These are phyloP conservation scores for Eristalis pertinax DNA, from an alignment of 2,888 invertebrate genomes.

Conservation along the genomic window DNA sequence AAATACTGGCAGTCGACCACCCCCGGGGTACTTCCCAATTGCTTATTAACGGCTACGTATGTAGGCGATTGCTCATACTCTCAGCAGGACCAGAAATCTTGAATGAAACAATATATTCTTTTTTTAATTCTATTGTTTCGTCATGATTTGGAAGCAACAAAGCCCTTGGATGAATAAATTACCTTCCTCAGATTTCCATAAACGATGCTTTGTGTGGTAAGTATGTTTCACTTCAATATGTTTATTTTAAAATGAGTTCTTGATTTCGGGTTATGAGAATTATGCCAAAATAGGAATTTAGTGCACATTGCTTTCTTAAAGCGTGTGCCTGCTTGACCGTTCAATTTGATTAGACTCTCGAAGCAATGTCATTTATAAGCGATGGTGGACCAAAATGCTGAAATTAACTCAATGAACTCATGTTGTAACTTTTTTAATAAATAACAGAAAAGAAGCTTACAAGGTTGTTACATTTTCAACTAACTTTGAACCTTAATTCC, in stretches of 20 bases:
- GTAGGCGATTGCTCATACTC: conserved; percentile 18
- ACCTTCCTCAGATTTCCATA: conserved; percentile 40
- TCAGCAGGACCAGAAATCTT: conserved; percentile 12
- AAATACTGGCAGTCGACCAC: not conserved
- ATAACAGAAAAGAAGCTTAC: too few relatives aligned
- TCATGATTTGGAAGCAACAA: conserved; percentile 38
- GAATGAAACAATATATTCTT: conserved; percentile 29
- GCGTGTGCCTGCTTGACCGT: too few relatives aligned
- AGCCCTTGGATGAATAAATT: conserved; percentile 41
- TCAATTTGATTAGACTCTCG: too few relatives aligned
- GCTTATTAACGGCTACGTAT: conserved; percentile 37
- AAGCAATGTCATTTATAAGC: too few relatives aligned
- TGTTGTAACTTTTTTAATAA: too few relatives aligned
- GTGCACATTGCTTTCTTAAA: too few relatives aligned
- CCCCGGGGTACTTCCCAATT: conserved; percentile 13
- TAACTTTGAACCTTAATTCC: too few relatives aligned
- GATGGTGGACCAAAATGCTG: too few relatives aligned
- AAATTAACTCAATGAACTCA: too few relatives aligned
- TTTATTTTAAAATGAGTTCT: not conserved
- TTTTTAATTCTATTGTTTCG: conserved; percentile 25
- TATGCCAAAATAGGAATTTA: too few relatives aligned
- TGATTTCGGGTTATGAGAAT: too few relatives aligned
- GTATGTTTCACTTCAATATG: not conserved
- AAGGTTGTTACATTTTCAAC: too few relatives aligned
- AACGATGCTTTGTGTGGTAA: conserved; percentile 1